Evolutionary conservation across 1,140 invertebrate species (phyloP).

Genomic region (Dufourea novaeangliae): DNA sequence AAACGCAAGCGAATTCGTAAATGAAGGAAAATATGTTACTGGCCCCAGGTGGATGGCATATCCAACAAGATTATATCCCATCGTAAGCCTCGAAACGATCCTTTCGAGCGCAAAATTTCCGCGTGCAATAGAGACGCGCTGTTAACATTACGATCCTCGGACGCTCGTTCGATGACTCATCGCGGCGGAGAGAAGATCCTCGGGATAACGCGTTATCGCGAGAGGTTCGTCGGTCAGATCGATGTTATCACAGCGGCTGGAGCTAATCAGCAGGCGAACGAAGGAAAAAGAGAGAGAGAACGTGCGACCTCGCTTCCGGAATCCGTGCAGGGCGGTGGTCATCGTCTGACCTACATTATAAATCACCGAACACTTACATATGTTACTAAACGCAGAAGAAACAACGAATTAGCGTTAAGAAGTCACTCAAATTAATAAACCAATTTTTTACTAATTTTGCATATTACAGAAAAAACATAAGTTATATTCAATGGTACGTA

Average conservation of each 20-base stretch:
- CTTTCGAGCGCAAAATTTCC: conserved; percentile 17
- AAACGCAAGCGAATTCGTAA: background rate
- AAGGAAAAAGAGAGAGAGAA: conserved; percentile 38
- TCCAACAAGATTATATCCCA: background rate
- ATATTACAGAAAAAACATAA: too few relatives aligned
- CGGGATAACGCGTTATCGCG: conserved; percentile 70
- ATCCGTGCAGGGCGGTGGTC: conserved; percentile 59
- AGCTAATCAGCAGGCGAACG: conserved; percentile 58
- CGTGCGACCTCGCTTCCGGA: conserved; percentile 60
- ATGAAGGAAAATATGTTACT: conserved; percentile 2
- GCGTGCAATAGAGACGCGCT: conserved; percentile 27
- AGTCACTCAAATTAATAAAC: too few relatives aligned
- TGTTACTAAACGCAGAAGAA: too few relatives aligned
- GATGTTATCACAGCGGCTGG: conserved; percentile 64
- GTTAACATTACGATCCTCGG: conserved; percentile 43
- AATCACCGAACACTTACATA: too few relatives aligned
- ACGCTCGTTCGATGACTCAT: conserved; percentile 62
- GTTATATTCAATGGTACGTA: too few relatives aligned
- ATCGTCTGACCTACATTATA: conserved; percentile 16
- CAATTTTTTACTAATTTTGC: too few relatives aligned
- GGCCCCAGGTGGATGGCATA: background rate
- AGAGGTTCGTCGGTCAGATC: conserved; percentile 64
- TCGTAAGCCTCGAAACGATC: background rate
- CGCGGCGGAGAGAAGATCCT: conserved; percentile 52
- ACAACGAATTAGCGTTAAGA: too few relatives aligned